Evolutionary conservation across 35 echinoderm and acorn worm species (phyloP).

Genomic region (Holothuria glaberrima): DNA sequence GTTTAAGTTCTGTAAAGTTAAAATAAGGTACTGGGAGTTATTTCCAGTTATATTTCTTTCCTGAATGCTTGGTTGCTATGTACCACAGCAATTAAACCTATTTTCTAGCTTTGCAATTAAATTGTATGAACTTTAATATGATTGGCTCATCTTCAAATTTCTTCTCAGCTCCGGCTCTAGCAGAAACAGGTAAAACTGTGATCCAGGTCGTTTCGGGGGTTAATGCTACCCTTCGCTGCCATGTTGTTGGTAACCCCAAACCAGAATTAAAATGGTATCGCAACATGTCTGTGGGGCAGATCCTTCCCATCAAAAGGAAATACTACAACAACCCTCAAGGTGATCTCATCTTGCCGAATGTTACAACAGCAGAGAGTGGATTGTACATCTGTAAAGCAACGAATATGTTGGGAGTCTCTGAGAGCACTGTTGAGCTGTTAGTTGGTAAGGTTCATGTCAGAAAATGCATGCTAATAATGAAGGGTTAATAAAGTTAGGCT

Average conservation of each 20-base stretch:
- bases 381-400: conserved; percentile 67
- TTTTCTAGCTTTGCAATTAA: no score
- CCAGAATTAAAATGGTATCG: conserved; percentile 65
- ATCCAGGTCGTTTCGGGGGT: not conserved
- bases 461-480: no score
- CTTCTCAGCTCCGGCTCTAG: not conserved
- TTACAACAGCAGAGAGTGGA: conserved; percentile 49
- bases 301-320: not conserved
- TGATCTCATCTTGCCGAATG: conserved; percentile 41
- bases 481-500: no score
- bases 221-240: conserved; percentile 67
- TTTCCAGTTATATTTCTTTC: no score
- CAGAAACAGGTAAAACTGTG: conserved; percentile 20
- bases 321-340: conserved; percentile 57
- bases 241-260: conserved; percentile 59
- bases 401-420: conserved; percentile 44
- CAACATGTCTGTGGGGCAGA: conserved; percentile 45
- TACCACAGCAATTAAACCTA: no score
- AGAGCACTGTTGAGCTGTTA: conserved; percentile 58
- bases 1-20: no score
- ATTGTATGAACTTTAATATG: no score
- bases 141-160: not conserved
- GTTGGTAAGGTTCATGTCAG: conserved; percentile 45
- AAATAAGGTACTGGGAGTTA: no score
- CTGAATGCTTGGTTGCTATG: no score